Conservation (phyloP, 2,113 vertebrate genomes). For the Pelmatolapia mariae region DNA sequence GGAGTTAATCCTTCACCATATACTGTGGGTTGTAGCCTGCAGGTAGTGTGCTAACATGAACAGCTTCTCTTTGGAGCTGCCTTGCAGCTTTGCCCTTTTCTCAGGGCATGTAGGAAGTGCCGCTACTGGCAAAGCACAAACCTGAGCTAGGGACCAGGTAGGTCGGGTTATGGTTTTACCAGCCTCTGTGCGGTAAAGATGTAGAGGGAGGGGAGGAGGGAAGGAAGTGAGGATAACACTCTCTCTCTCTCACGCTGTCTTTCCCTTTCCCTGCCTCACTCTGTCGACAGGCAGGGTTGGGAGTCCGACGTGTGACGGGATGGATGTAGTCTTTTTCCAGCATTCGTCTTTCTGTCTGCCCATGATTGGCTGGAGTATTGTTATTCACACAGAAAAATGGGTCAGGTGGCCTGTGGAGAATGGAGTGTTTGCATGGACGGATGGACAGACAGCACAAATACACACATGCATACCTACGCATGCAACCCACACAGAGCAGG, state of each 20-base stretch:
- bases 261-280: slow-evolving; percentile 9
- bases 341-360: slow-evolving; percentile 43
- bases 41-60: slow-evolving; percentile 14
- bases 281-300: slow-evolving; percentile 61
- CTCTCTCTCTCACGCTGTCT: background rate
- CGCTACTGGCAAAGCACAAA: slow-evolving; percentile 42
- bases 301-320: slow-evolving; percentile 51
- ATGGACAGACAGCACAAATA: slow-evolving; percentile 17
- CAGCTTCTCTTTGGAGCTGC: slow-evolving; percentile 3
- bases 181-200: slow-evolving; percentile 36
- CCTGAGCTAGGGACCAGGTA: slow-evolving; percentile 41
- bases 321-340: slow-evolving; percentile 44
- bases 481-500: slow-evolving; percentile 32
- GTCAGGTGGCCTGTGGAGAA: slow-evolving; percentile 67
- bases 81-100: slow-evolving; percentile 35
- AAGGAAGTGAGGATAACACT: background rate
- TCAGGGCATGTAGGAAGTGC: slow-evolving; percentile 1
- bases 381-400: slow-evolving; percentile 71
- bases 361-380: slow-evolving; percentile 61
- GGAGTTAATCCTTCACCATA: background rate
- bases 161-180: slow-evolving; percentile 54
- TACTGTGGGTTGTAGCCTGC: slow-evolving; percentile 2
- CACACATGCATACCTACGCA: slow-evolving; percentile 28
- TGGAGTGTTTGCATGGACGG: slow-evolving; percentile 43
- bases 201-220: background rate